These are phyloP conservation scores for Lucilia cuprina DNA, from an alignment of 1,140 invertebrate genomes.

Conservation along the genomic window DNA sequence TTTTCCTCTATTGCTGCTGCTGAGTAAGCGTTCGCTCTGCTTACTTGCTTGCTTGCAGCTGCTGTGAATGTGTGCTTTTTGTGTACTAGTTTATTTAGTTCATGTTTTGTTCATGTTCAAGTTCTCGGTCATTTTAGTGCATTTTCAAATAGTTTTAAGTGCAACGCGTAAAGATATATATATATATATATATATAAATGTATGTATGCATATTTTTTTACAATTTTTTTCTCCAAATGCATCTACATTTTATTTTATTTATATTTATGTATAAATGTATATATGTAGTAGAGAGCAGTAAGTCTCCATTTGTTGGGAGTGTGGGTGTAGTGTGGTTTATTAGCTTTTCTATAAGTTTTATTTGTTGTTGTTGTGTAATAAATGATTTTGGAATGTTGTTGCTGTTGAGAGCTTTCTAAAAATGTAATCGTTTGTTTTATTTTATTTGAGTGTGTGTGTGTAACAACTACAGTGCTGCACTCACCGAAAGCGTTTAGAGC, in stretches of 20 bases:
- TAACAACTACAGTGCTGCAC: neutral
- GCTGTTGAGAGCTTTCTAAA: constrained; percentile 22
- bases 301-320: neutral
- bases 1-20: neutral
- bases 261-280: neutral
- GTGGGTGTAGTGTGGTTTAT: neutral
- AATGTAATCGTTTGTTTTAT: neutral
- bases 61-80: neutral
- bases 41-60: neutral
- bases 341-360: neutral
- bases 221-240: neutral
- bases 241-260: neutral
- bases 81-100: neutral
- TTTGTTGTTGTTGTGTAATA: neutral
- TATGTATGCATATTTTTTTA: no score
- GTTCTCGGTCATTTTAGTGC: constrained; percentile 31
- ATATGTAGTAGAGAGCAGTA: no score
- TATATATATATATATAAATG: no score
- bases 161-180: neutral
- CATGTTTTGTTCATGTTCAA: constrained; percentile 27
- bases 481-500: neutral
- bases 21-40: neutral
- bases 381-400: constrained; percentile 22
- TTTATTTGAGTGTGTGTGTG: neutral
- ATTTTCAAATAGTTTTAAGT: neutral